A percentile compares a stretch with the other conserved stretches of the same genome.
Conservation (phyloP, 2,113 vertebrate species). For the Apaloderma vittatum region DNA sequence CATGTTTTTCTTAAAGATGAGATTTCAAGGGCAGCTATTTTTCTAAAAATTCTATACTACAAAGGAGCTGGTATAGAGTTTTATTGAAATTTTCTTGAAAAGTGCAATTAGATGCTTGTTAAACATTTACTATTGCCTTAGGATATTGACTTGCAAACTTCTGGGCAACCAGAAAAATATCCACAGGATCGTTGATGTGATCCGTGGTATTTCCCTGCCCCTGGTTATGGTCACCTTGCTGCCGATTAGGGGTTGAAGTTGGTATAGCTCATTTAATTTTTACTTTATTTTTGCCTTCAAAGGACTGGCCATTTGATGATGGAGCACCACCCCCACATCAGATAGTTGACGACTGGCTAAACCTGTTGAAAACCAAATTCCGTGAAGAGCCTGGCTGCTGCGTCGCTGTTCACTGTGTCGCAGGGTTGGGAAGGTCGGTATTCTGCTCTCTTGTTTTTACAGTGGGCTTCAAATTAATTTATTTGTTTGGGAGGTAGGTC, state of each 20-base stretch:
- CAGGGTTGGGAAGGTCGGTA: constrained; percentile 91
- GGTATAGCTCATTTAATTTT: background rate
- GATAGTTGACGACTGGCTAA: constrained; percentile 98
- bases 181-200: accelerated
- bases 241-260: background rate
- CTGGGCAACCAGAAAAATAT: background rate
- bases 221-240: background rate
- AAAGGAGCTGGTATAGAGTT: background rate
- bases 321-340: constrained; percentile 94
- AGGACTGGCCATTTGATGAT: constrained; percentile 99
- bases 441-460: no score
- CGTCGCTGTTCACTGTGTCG: constrained; percentile 96
- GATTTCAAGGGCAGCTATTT: constrained; percentile 3
- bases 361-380: constrained; percentile 94
- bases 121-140: background rate
- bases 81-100: background rate
- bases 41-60: background rate
- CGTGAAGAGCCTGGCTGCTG: constrained; percentile 95
- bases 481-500: background rate
- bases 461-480: background rate
- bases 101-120: background rate
- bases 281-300: background rate
- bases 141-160: background rate
- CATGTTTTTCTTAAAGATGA: background rate
- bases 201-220: accelerated